Evolutionary conservation across 2,888 invertebrate genomes (phyloP), one percentile per base, ranked within the genome.

Genomic region (Malthinus seriepunctatus): DNA sequence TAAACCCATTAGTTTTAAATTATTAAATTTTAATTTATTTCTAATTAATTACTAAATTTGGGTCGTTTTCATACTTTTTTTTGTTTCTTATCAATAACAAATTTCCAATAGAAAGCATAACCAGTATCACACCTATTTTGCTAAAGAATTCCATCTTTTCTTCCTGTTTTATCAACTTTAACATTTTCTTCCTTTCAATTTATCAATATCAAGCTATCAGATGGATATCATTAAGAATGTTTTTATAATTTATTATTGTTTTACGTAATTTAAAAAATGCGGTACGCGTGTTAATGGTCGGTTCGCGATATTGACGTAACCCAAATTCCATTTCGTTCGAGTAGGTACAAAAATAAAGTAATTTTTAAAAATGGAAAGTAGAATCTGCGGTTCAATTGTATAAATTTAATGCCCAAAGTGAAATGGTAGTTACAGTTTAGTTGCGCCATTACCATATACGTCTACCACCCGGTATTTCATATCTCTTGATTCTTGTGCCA

Each of bases 321-420:
- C 51, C 51, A 51, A 49, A 51, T 44, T 39, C 34, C 39, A 39
- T 32, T 23, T 45, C 33, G 39, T 48, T 45, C 32, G 48, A 45
- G 23, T 23, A 3, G 23, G 23, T 23, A 23, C 50, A 31, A 44
- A 53, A 59, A 15, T 11, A 51, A 48, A 32, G 37, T 52, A 56
- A 47, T 49, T 34, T 34, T 45, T 39, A 51, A 63, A 63, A 63
- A 65, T 61, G 64, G 63, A 65, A 65, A 65, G 64, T 65, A 51
- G 63, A 57, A 57, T 59, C 55, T 53, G 53, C 52, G 42, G 34
- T 14, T 50, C 44, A 49, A n/a, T n/a, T n/a, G 23, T 23, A 23
- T 38, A 46, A 51, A 34, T 46, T 51, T 32, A 52, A 46, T 55
- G 46, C 38, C 48, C 33, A 33, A 11, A 52, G 56, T 47, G 52